Conservation (phyloP, 2,797 vertebrate genomes). For the Acrocephalus scirpaceus region DNA sequence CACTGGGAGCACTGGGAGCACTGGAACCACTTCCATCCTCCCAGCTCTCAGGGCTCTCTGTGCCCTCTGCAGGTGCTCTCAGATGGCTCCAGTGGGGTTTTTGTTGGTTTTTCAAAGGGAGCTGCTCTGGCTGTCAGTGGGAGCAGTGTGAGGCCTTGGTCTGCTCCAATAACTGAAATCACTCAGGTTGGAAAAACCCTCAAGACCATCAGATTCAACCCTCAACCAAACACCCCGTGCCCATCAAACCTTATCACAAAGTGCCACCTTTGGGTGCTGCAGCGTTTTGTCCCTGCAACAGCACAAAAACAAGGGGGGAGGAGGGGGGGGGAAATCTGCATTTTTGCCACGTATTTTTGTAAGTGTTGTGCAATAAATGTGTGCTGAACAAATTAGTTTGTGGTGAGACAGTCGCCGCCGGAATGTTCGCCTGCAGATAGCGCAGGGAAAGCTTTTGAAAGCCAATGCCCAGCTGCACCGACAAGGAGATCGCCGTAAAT, state of each 20-base stretch:
- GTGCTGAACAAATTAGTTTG: slow-evolving; percentile 38
- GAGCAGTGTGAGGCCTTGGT: rapidly evolving
- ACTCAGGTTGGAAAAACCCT: not conserved
- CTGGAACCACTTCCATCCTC: not conserved
- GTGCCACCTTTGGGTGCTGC: rapidly evolving
- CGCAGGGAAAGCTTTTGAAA: not conserved
- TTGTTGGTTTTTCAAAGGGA: rapidly evolving
- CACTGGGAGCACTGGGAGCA: not conserved
- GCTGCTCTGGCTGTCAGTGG: not conserved
- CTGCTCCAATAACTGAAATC: not conserved
- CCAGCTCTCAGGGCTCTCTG: not conserved
- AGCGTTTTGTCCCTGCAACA: not conserved
- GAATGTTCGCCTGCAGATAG: slow-evolving; percentile 6
- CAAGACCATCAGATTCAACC: not conserved
- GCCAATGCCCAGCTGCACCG: slow-evolving; percentile 26
- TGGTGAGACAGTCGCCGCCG: not conserved
- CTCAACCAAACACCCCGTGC: not conserved
- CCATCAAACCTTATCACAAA: rapidly evolving
- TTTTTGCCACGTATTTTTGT: slow-evolving; percentile 28
- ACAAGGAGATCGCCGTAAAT: slow-evolving; percentile 11
- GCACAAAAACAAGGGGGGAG: not conserved
- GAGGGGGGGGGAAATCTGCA: not conserved
- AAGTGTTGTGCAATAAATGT: not conserved
- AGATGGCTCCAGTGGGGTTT: rapidly evolving
- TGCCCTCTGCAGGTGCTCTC: not conserved